A percentile compares a stretch with the other conserved stretches of the same genome.
These are phyloP conservation scores for Palythoa grandis DNA, from an alignment of 92 coral and sea anemone genomes.

Conservation along the genomic window DNA sequence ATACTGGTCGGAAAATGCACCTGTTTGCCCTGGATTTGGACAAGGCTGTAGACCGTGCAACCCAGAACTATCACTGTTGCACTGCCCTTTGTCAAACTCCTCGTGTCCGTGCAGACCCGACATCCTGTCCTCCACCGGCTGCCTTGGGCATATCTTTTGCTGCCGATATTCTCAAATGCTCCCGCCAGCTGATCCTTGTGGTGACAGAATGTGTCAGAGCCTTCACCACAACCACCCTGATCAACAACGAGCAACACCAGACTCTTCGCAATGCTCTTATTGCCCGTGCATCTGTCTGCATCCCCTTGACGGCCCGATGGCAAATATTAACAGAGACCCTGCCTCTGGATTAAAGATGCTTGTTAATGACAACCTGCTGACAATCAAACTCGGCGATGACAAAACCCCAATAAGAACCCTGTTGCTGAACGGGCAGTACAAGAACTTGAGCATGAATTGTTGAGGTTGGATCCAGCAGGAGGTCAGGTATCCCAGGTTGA, in stretches of 20 bases:
- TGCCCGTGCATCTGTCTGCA: neutral
- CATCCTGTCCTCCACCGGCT: slow-evolving; percentile 12
- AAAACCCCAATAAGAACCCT: slow-evolving; percentile 69
- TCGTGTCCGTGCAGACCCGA: neutral
- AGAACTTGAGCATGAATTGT: slow-evolving; percentile 22
- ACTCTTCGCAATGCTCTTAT: slow-evolving; percentile 39
- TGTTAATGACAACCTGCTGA: slow-evolving; percentile 45
- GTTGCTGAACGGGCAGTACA: slow-evolving; percentile 57
- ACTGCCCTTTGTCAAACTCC: neutral
- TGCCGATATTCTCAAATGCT: slow-evolving; percentile 34
- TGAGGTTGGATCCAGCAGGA: too few species aligned
- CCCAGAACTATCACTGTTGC: slow-evolving; percentile 12
- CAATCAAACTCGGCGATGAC: slow-evolving; percentile 24
- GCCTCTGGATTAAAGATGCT: slow-evolving; percentile 68
- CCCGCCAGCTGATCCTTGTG: neutral
- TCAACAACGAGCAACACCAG: slow-evolving; percentile 37
- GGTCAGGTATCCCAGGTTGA: slow-evolving; percentile 23
- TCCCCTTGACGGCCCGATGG: neutral
- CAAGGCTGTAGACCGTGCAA: slow-evolving; percentile 19
- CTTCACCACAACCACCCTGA: slow-evolving; percentile 27
- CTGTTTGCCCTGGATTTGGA: neutral
- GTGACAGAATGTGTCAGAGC: neutral
- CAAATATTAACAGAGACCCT: slow-evolving; percentile 63
- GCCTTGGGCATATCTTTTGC: slow-evolving; percentile 33
- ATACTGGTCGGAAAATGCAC: neutral